Evolutionary conservation across 2,888 invertebrate genomes (phyloP).

Genomic region (Ectobius pallidus): DNA sequence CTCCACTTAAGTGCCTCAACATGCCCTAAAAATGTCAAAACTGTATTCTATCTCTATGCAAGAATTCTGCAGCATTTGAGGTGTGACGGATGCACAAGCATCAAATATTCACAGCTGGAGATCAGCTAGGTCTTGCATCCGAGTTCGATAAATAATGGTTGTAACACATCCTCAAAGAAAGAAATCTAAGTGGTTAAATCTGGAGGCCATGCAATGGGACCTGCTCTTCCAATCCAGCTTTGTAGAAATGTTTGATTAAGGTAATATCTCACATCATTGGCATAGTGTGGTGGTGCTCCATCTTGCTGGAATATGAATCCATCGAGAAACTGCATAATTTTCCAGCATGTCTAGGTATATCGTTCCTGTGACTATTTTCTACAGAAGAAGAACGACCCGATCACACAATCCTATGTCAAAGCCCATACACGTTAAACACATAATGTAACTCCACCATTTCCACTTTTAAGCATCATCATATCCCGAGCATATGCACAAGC

Average conservation of each 20-base stretch:
- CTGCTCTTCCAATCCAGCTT: background rate
- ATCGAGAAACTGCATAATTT: background rate
- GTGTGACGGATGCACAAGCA: background rate
- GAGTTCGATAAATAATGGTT: background rate
- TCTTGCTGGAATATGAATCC: background rate
- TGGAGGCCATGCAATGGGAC: background rate
- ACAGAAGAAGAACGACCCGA: background rate
- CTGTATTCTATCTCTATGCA: too few species aligned
- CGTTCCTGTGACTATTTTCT: background rate
- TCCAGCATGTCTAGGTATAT: background rate
- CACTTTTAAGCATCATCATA: too few species aligned
- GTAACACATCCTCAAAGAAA: background rate
- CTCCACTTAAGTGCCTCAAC: background rate
- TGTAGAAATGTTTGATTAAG: background rate
- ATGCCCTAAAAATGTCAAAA: too few species aligned
- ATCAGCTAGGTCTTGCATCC: background rate
- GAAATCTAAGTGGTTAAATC: background rate
- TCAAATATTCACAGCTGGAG: background rate
- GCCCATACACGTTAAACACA: background rate
- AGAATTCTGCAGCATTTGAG: too few species aligned
- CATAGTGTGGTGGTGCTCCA: slow-evolving; percentile 1
- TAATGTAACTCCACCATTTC: background rate
- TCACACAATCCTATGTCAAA: background rate
- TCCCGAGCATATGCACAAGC: too few species aligned
- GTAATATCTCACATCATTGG: background rate